Conservation (phyloP, 2,888 invertebrate species). For the Folsomia candida region DNA sequence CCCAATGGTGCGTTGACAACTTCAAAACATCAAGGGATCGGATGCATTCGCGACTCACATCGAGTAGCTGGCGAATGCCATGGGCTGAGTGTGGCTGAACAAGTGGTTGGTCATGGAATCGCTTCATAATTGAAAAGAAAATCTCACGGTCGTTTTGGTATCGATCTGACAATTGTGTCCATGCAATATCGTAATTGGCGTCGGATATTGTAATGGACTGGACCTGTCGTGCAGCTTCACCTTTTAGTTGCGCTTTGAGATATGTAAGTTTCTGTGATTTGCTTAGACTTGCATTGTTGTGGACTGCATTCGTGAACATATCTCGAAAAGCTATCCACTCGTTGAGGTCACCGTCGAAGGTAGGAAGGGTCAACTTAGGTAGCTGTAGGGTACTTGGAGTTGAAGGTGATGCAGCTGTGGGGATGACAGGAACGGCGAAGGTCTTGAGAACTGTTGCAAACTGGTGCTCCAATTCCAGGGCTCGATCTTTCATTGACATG, state of each 20-base stretch:
- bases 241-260: no score
- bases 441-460: no score
- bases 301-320: constrained; percentile 24
- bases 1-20: constrained; percentile 5
- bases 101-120: constrained; percentile 6
- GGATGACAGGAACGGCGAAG: no score
- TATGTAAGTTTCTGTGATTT: no score
- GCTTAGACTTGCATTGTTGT: constrained; percentile 8
- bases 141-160: no score
- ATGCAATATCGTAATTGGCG: constrained; percentile 31
- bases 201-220: constrained; percentile 17
- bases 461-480: no score
- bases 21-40: constrained; percentile 15
- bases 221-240: constrained; percentile 31
- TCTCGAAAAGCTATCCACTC: no score
- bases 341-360: no score
- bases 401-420: background rate
- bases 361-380: constrained; percentile 14
- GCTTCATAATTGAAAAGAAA: constrained; percentile 19
- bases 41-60: constrained; percentile 22
- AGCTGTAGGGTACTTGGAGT: background rate
- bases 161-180: constrained; percentile 19
- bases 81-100: constrained; percentile 9
- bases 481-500: background rate
- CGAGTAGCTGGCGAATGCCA: constrained; percentile 21